Evolutionary conservation across 2,888 invertebrate genomes (phyloP), one percentile per base, ranked within the genome.

Genomic region (Chironomus riparius): DNA sequence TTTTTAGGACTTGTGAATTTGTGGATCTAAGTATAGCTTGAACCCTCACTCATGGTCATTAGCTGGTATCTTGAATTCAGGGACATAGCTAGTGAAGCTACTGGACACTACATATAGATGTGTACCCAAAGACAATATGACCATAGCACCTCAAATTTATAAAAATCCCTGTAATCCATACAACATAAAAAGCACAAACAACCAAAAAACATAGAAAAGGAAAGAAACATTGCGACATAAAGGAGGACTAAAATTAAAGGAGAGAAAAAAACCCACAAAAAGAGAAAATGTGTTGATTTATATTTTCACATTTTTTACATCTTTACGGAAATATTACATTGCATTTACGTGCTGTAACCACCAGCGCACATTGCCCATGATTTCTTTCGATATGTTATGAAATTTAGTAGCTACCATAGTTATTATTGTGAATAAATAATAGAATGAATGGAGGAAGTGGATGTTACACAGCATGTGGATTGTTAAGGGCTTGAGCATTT

Each of bases 211-310:
- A 65, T 21, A 21, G 21, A 28, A 38, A 38, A 68, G 56, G 21
- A 62, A 24, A 21, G 21, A 24, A 65, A 13, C 65, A 21, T 21
- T 21, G 21, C 21, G 13, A 22, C 4, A 65, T 65, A 65, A 65
- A 65, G 13, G 21, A 21, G 65, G 65, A 65, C 21, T 24, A 65
- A 24, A 24, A 65, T 18, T 2, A 50, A 48, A 48, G n/a, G 18
- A 15, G 15, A 21, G 15, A 2, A 10, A 62, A 62, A 65, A 65
- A 65, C 22, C 21, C 21, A 24, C 24, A 24, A 65, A 71, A 56
- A 71, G 15, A 24, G 18, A 56, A 71, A 71, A 71, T 71, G 71
- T 71, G 71, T 71, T 71, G 71, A 71, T 71, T 71, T 71, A 71
- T 71, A 56, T 56, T 21, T 71, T 71, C 71, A 56, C 50, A 71